These are phyloP conservation scores for Tachuris rubrigastra DNA, from an alignment of 2,113 vertebrate genomes.

Conservation along the genomic window DNA sequence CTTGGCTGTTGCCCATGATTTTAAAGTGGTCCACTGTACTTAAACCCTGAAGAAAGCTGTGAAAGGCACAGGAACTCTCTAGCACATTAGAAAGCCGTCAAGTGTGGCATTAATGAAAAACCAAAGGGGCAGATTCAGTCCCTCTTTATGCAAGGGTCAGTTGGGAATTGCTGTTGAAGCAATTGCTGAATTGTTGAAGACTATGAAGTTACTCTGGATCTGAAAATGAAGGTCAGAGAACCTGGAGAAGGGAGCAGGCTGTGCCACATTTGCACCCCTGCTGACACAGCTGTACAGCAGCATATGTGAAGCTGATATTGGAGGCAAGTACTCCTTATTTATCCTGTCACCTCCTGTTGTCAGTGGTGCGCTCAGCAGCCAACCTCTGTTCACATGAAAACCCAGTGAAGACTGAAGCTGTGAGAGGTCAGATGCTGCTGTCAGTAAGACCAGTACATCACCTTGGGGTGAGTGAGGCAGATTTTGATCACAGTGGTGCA, in stretches of 20 bases:
- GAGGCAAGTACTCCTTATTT: not conserved
- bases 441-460: not conserved
- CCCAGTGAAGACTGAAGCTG: not conserved
- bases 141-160: not conserved
- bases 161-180: not conserved
- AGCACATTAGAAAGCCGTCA: not conserved
- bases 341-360: not conserved
- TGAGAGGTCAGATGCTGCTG: not conserved
- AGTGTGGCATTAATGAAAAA: not conserved
- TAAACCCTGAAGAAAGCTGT: not conserved
- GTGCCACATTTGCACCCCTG: not conserved
- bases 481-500: not conserved
- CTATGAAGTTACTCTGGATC: not conserved
- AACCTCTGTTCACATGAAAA: not conserved
- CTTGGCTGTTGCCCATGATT: not conserved
- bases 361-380: rapidly evolving
- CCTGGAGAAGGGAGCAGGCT: not conserved
- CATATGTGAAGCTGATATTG: not conserved
- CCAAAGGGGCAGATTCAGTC: not conserved
- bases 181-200: not conserved
- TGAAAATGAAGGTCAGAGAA: not conserved
- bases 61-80: not conserved
- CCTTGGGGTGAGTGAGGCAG: not conserved
- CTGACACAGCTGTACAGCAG: not conserved
- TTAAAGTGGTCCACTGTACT: not conserved